Base-by-base conservation (phyloP, 2,888 invertebrate species). In the Xestia rhomboidea region DNA sequence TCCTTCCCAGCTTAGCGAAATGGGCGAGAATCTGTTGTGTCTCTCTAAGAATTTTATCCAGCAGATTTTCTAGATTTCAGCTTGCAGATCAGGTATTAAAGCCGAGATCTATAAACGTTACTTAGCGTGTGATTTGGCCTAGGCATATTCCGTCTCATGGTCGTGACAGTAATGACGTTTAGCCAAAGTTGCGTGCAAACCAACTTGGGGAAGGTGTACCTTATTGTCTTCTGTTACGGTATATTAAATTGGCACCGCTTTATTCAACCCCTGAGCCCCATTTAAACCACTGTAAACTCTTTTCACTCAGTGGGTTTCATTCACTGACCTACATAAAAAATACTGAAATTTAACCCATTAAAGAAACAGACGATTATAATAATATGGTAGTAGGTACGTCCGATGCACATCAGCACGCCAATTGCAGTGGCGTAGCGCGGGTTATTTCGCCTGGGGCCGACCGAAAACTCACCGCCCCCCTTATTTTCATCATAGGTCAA, bases 271-370 rank as follows among this genome's bases (percentile, higher is more conserved):
- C 41, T 24, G 8, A 27, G 21, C 27, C 21, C 1, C 27, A 30
- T 68, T 71, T 8, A 34, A 34, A n/a, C 18, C 1, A 27, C 18
- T 71, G 24, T 30, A 11, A 44, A 68, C 68, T 15, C 6, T 41
- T 70, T 64, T 30, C 38, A 66, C 67, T 41, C 15, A 63, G 18
- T 21, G 62, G 38, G 27, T 21, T 27, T 8, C n/a, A 54, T 54
- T n/a, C n/a, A 60, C 54, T n/a, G 54, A 51, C 34, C 11, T 34
- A 49, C n/a, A 11, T n/a, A n/a, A 11, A 34, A 6, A 38, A 70
- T 44, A 30, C 70, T 67, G n/a, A 46, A 44, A 57, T 75, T 69
- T 44, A 11, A n/a, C 70, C 18, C 41, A 30, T 71, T 18, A n/a
- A 2, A 70, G 10, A 72, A 38, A 51, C 30, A 30, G 49, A 51